Evolutionary conservation across 2,113 vertebrate species (phyloP).

Genomic region (zebrafish (Danio rerio)): GRCz12tu NC_133196.1:44819001-44819500

Average conservation of each 20-base stretch:
- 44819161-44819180: slow-evolving; percentile 50
- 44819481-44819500: slow-evolving; percentile 56
- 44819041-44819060: slow-evolving; percentile 33
- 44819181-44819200: slow-evolving; percentile 55
- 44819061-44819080: slow-evolving; percentile 12
- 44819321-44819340: slow-evolving; percentile 81
- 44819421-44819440: slow-evolving; percentile 48
- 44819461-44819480: slow-evolving; percentile 55
- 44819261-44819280: slow-evolving; percentile 73
- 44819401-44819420: slow-evolving; percentile 61
- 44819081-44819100: slow-evolving; percentile 38
- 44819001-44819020: slow-evolving; percentile 16
- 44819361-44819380: slow-evolving; percentile 80
- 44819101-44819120: slow-evolving; percentile 49
- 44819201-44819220: slow-evolving; percentile 38
- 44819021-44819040: slow-evolving; percentile 23
- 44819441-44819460: slow-evolving; percentile 50
- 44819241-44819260: slow-evolving; percentile 53
- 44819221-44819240: slow-evolving; percentile 56
- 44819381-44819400: slow-evolving; percentile 66
- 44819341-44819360: slow-evolving; percentile 78
- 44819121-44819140: slow-evolving; percentile 41
- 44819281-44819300: slow-evolving; percentile 80
- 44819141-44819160: neutral
- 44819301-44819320: slow-evolving; percentile 83